Evolutionary conservation across 2,888 invertebrate genomes (phyloP).

Genomic region (Andricus curvator): DNA sequence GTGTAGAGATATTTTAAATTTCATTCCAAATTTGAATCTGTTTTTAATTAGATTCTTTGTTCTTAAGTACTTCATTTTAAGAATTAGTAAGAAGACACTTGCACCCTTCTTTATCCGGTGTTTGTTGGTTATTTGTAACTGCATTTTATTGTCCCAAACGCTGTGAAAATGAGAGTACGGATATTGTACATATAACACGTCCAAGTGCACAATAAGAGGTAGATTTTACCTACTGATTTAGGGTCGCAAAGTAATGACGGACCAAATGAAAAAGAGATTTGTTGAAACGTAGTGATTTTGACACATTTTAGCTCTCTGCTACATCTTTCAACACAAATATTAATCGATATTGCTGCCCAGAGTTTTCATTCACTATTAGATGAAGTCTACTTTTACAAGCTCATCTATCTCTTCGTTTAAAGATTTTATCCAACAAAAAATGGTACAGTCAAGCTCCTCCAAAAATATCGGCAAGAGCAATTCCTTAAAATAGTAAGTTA

Average conservation of each 20-base stretch:
- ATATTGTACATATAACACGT: constrained; percentile 52
- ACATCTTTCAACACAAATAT: background rate
- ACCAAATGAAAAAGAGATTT: constrained; percentile 40
- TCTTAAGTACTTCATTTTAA: background rate
- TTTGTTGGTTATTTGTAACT: constrained; percentile 33
- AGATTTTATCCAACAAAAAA: background rate
- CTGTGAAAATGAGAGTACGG: constrained; percentile 35
- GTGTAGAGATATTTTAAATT: background rate
- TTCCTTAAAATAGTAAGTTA: background rate
- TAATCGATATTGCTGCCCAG: background rate
- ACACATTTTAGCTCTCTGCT: constrained; percentile 25
- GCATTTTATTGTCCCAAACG: constrained; percentile 26
- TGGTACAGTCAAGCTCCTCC: background rate
- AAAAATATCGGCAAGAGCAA: background rate
- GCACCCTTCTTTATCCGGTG: background rate
- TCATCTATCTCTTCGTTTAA: background rate
- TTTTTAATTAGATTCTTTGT: background rate
- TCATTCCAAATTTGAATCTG: background rate
- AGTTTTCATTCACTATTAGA: background rate
- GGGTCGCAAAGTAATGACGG: constrained; percentile 43
- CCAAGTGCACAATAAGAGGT: constrained; percentile 50
- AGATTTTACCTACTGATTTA: constrained; percentile 36
- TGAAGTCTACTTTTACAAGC: background rate
- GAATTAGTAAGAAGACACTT: constrained; percentile 3
- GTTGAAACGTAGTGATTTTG: constrained; percentile 4